These are phyloP conservation scores for Ctena decussata DNA, from an alignment of 2,888 invertebrate genomes.

Conservation along the genomic window DNA sequence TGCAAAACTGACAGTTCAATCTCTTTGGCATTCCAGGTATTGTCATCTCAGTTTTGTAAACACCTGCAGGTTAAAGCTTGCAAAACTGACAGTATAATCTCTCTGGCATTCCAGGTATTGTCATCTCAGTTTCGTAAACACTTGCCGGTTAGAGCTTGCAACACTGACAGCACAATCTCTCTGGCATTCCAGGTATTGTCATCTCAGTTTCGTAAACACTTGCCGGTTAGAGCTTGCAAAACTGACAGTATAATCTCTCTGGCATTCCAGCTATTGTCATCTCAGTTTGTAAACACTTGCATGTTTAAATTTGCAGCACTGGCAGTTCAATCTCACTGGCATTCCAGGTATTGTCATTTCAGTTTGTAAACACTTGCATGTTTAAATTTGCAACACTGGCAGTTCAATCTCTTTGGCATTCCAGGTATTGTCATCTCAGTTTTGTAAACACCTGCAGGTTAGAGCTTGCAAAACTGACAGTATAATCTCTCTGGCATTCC, in stretches of 20 bases:
- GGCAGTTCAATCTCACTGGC: conserved; percentile 91
- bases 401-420: too few relatives aligned
- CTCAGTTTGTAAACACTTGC: too few relatives aligned
- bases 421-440: too few relatives aligned
- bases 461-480: too few relatives aligned
- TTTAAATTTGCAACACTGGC: not conserved
- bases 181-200: conserved; percentile 89
- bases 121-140: conserved; percentile 72
- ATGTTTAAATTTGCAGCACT: too few relatives aligned
- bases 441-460: too few relatives aligned
- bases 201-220: conserved; percentile 85
- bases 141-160: conserved; percentile 87
- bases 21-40: conserved; percentile 90
- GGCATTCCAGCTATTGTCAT: conserved; percentile 90
- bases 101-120: conserved; percentile 89
- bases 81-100: conserved; percentile 91
- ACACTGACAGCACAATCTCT: conserved; percentile 91
- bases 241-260: conserved; percentile 91
- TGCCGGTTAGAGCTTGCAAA: too few relatives aligned
- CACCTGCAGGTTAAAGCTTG: conserved; percentile 87
- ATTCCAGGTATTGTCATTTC: conserved; percentile 89
- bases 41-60: too few relatives aligned
- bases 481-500: too few relatives aligned
- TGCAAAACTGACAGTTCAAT: conserved; percentile 91
- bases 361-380: not conserved